These are phyloP conservation scores for Mimas tiliae DNA, from an alignment of 2,888 invertebrate genomes.

Conservation along the genomic window DNA sequence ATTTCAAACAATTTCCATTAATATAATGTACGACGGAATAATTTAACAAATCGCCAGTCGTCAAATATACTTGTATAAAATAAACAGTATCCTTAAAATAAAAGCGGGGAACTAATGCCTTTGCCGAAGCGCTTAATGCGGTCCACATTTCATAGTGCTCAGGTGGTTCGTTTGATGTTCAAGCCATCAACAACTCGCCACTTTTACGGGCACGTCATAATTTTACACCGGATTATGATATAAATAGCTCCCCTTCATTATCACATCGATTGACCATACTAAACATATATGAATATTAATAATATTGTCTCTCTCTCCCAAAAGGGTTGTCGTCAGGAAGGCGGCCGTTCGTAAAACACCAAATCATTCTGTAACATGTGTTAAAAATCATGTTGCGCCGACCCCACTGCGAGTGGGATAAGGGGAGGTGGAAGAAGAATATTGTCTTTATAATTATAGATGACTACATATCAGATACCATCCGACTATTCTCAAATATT, in stretches of 20 bases:
- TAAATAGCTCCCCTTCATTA: conserved; percentile 1
- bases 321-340: too few relatives aligned
- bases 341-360: too few relatives aligned
- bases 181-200: conserved; percentile 49
- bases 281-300: background rate
- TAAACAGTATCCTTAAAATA: conserved; percentile 31
- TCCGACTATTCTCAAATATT: too few relatives aligned
- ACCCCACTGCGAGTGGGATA: too few relatives aligned
- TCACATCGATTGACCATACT: background rate
- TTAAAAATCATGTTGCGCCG: too few relatives aligned
- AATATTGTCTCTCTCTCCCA: background rate
- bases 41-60: conserved; percentile 26
- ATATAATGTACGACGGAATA: conserved; percentile 19
- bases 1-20: conserved; percentile 3
- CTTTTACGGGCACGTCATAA: conserved; percentile 47
- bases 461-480: too few relatives aligned
- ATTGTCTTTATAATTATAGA: too few relatives aligned
- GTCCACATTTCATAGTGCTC: conserved; percentile 53
- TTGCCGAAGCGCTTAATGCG: conserved; percentile 44
- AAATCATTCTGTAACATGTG: too few relatives aligned
- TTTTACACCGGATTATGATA: conserved; percentile 7
- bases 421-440: too few relatives aligned
- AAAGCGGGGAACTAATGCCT: conserved; percentile 38
- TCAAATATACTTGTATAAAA: conserved; percentile 27
- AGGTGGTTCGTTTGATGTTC: conserved; percentile 49